phyloP scores from a whole-genome alignment of 2,113 vertebrate species.

The Dryoscopus gambensis region DNA sequence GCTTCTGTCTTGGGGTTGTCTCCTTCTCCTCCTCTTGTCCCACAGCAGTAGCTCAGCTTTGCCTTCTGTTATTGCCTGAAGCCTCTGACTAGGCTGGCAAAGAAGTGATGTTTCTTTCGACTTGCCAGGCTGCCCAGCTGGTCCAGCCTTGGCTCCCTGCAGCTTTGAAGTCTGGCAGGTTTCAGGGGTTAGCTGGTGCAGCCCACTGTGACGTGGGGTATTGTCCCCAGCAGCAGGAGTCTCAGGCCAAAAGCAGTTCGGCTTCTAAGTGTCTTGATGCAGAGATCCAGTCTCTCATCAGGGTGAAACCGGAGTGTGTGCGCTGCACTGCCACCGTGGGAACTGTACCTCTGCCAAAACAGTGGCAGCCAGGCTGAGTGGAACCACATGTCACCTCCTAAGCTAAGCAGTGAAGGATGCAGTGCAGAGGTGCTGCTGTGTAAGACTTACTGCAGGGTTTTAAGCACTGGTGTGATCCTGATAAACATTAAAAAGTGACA shows the following conservation, averaged over 20 bases:
- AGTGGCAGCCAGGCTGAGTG: background rate
- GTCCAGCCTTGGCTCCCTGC: background rate
- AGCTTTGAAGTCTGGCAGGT: background rate
- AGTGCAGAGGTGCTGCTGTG: background rate
- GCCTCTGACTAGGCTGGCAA: background rate
- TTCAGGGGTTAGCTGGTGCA: background rate
- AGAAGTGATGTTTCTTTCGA: background rate
- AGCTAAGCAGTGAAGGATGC: background rate
- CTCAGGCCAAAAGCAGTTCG: background rate
- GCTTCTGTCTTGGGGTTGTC: background rate
- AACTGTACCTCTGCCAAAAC: background rate
- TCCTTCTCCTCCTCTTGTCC: background rate
- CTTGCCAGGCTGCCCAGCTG: background rate
- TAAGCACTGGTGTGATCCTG: background rate
- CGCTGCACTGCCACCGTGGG: background rate
- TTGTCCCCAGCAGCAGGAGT: background rate
- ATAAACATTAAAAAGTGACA: background rate
- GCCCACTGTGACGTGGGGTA: too few species aligned
- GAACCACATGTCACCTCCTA: background rate
- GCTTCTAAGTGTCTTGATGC: background rate
- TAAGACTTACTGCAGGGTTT: background rate
- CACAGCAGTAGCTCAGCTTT: background rate
- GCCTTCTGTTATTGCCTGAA: background rate
- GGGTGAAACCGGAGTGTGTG: background rate
- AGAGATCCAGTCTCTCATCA: background rate